Conservation (phyloP, 2,113 vertebrate genomes). For the Eulemur rufifrons region DNA sequence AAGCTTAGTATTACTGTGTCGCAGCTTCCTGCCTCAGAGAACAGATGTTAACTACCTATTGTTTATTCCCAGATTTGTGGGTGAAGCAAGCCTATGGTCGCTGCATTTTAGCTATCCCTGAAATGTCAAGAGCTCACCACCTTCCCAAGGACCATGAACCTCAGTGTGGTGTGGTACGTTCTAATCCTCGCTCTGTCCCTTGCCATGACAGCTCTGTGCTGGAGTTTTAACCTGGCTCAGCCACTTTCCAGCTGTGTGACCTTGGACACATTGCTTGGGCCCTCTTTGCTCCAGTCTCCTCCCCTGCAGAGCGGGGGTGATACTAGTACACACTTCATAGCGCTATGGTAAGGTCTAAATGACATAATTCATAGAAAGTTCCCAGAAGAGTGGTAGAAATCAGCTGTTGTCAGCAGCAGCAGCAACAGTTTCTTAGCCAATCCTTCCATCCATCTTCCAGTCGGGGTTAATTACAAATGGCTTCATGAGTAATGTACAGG, state of each 20-base stretch:
- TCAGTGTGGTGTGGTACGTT: accelerated
- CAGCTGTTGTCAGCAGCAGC: background rate
- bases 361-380: background rate
- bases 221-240: background rate
- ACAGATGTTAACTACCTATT: background rate
- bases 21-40: background rate
- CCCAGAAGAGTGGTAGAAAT: background rate
- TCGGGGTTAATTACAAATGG: background rate
- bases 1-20: background rate
- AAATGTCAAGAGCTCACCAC: accelerated
- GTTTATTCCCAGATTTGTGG: background rate
- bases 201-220: accelerated
- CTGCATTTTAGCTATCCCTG: background rate
- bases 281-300: background rate
- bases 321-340: background rate
- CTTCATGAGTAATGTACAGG: background rate
- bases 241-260: background rate
- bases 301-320: background rate
- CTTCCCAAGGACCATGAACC: background rate
- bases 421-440: background rate
- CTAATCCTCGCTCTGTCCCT: accelerated
- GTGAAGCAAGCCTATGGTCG: background rate
- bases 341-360: background rate
- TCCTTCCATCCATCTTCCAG: background rate
- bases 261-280: background rate